Evolutionary conservation across 2,888 invertebrate genomes (phyloP), one percentile per base, ranked within the genome.

Genomic region (Adineta ricciae): DNA sequence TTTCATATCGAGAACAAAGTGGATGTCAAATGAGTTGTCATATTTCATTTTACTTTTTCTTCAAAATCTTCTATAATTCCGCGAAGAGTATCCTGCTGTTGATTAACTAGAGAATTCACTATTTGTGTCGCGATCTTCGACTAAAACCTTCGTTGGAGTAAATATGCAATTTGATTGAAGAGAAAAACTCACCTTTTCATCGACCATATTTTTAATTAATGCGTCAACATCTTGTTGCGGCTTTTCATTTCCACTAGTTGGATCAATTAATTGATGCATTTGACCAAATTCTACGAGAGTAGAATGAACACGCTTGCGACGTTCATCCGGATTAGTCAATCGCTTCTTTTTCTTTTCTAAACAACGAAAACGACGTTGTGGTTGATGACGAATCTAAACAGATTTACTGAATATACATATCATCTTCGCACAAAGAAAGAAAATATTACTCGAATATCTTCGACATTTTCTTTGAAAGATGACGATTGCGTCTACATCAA

Each of bases 261-360:
- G 4, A 41, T 24, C 24, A 9, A 78, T 8, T n/a, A 78, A 41
- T 78, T 41, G 78, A 38, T 78, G n/a, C 24, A 14, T 24, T 41
- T 41, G 38, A 52, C 95, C 96, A 91, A 96, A 96, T 90, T 96
- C 96, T 73, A 96, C 92, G 24, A 96, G 91, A 1, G 95, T 95
- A 73, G 95, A 93, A 78, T 78, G 41, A 41, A 78, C 14, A 11
- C 78, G 78, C 41, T 14, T 78, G 2, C n/a, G 38, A n/a, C 78
- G 41, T 78, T 78, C 78, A 41, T 78, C 78, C 24, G 78, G 16
- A n/a, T 14, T 78, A 38, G 38, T 38, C n/a, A 38, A 41, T 7
- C 41, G 38, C 14, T 41, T 41, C 1, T 16, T 78, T 78, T 41
- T 78, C 16, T 27, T 64, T 32, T 64, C 32, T 41, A 78, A 78